Percentiles rank a stretch among this genome's conserved stretches.
phyloP scores from a whole-genome alignment of 92 coral and sea anemone species.

The Epizoanthus rinbou region DNA sequence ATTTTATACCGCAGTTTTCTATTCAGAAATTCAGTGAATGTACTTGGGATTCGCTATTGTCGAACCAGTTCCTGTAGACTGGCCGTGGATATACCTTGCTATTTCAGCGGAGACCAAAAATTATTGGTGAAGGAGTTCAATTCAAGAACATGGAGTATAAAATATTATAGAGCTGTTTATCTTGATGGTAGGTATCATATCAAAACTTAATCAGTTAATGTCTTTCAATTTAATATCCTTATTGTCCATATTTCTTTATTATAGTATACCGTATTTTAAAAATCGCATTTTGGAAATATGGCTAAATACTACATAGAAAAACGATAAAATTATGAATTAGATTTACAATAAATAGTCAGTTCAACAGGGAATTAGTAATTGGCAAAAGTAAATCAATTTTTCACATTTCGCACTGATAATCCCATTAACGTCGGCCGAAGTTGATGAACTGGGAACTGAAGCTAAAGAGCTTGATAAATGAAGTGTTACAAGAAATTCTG shows the following conservation, averaged over 20 bases:
- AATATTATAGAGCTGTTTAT: background rate
- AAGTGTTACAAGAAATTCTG: no score
- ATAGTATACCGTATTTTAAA: background rate
- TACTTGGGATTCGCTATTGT: background rate
- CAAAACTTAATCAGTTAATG: background rate
- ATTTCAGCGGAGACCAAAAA: background rate
- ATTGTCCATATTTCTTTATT: background rate
- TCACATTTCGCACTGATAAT: no score
- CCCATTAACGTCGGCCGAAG: no score
- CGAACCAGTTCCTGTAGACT: background rate
- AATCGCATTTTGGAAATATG: background rate
- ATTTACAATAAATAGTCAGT: background rate
- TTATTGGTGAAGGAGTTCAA: background rate
- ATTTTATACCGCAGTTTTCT: background rate
- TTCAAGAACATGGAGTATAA: no score
- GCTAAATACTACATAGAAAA: background rate
- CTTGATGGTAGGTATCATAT: conserved; percentile 5
- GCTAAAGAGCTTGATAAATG: no score
- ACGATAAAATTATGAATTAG: background rate
- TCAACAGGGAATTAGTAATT: background rate
- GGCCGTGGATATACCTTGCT: background rate
- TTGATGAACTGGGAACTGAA: no score
- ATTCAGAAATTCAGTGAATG: background rate
- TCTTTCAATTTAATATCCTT: background rate
- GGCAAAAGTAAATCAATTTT: no score